Evolutionary conservation across 2,888 invertebrate species (phyloP), one percentile per base, ranked within the genome.

Genomic region (Phengaris alcon): DNA sequence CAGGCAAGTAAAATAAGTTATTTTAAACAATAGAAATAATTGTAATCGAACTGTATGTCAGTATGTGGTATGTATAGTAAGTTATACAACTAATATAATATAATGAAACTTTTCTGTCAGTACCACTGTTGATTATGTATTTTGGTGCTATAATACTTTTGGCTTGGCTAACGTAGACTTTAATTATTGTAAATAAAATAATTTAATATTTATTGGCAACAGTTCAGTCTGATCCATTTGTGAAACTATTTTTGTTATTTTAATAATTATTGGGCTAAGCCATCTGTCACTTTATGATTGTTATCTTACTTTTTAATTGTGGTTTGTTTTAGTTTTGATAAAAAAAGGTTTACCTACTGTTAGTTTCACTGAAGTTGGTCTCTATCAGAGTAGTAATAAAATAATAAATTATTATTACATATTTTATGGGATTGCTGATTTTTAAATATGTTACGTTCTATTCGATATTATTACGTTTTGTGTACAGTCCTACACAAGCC

Each of bases 71-170:
- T 75, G 77, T 79, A 78, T 79, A 79, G 78, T 81, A 81, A 78
- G 75, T 74, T 78, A 72, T 76, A 74, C 73, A 76, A 73, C 0
- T 22, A 22, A 22, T 22, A 22, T 77, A 74, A 73, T 77, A 57
- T 69, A 57, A 77, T 86, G 93, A 91, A 93, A 93, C 91, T 93
- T 93, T 92, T 93, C 93, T 92, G 83, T 92, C 91, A 84, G 85
- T 89, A 88, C 88, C 81, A 75, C 82, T 85, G 83, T 88, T 86
- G 81, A 81, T 87, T 86, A 88, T 85, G 86, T 87, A 85, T 90
- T 91, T 92, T 89, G 93, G 93, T 93, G 93, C 93, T 93, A 92
- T 85, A 83, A 88, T 89, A 82, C 86, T 88, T 91, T 92, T 89
- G 91, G 92, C 92, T 92, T 91, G 89, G 91, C 92, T 92, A 90